These are phyloP conservation scores for Nomada fucata DNA, from an alignment of 2,888 invertebrate species.

Conservation along the genomic window DNA sequence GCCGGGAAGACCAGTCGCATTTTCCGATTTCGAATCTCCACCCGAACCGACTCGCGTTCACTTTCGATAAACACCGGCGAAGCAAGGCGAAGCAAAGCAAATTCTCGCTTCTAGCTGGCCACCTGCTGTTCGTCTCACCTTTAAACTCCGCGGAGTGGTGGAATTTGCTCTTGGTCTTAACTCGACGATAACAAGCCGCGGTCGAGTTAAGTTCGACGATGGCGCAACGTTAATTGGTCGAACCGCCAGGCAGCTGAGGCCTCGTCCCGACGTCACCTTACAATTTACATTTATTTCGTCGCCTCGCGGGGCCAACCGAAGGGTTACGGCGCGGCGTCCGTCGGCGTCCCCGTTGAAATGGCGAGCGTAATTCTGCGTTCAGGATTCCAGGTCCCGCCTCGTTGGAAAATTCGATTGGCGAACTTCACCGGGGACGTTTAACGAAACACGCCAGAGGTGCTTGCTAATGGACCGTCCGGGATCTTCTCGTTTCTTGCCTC, in stretches of 20 bases:
- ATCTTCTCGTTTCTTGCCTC: slow-evolving; percentile 1
- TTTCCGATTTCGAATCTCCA: slow-evolving; percentile 21
- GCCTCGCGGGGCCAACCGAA: neutral
- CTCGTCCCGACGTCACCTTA: slow-evolving; percentile 15
- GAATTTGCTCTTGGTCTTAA: slow-evolving; percentile 53
- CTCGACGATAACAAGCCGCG: slow-evolving; percentile 64
- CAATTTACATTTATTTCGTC: slow-evolving; percentile 50
- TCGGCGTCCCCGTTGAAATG: neutral
- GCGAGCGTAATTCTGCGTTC: slow-evolving; percentile 11
- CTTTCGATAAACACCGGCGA: slow-evolving; percentile 15
- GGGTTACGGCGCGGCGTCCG: neutral
- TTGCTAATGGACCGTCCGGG: slow-evolving; percentile 7
- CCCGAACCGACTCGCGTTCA: slow-evolving; percentile 42
- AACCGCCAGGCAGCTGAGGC: slow-evolving; percentile 1
- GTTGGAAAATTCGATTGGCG: slow-evolving; percentile 32
- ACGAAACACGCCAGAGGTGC: slow-evolving; percentile 24
- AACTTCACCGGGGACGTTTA: slow-evolving; percentile 29
- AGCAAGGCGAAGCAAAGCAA: neutral
- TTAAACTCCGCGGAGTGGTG: slow-evolving; percentile 23
- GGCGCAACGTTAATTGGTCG: slow-evolving; percentile 61
- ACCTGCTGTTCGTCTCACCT: slow-evolving; percentile 42
- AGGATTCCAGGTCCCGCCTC: slow-evolving; percentile 7
- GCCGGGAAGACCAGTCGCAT: too few relatives aligned
- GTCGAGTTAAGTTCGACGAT: slow-evolving; percentile 45
- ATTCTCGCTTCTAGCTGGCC: slow-evolving; percentile 23